phyloP scores from a whole-genome alignment of 2,888 invertebrate species.

The Antheraea yamamai region DNA sequence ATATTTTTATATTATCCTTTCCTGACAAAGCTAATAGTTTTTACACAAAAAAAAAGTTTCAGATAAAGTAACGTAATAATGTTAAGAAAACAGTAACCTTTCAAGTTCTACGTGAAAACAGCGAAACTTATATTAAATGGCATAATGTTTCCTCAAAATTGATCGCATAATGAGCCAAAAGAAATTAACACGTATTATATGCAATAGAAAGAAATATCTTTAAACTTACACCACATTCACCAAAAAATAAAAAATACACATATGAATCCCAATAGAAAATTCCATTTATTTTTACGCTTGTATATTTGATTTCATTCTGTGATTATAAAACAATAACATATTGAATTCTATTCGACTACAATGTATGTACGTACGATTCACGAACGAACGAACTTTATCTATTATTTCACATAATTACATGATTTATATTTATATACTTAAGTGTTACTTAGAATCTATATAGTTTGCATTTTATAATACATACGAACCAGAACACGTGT shows the following conservation, averaged over 20 bases:
- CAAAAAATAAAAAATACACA: neutral
- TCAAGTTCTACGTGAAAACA: neutral
- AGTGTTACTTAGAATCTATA: conserved; percentile 2
- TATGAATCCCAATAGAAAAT: neutral
- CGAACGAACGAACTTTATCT: neutral
- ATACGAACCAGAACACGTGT: conserved; percentile 37
- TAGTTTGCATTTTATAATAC: conserved; percentile 36
- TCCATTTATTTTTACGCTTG: neutral
- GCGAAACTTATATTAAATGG: neutral
- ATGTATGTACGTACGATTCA: neutral
- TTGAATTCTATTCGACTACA: neutral
- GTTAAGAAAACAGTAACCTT: no score
- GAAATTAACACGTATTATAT: neutral
- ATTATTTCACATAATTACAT: conserved; percentile 11
- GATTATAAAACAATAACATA: neutral
- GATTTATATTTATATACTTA: neutral
- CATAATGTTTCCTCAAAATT: neutral
- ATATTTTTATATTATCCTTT: neutral
- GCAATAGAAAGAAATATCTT: neutral
- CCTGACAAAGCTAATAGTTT: neutral
- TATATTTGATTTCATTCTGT: neutral
- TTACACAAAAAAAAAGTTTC: neutral
- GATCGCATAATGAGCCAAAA: neutral
- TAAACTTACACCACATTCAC: neutral
- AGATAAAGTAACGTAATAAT: neutral